Evolutionary conservation across 2,888 invertebrate species (phyloP).

Genomic region (Polyommatus icarus): DNA sequence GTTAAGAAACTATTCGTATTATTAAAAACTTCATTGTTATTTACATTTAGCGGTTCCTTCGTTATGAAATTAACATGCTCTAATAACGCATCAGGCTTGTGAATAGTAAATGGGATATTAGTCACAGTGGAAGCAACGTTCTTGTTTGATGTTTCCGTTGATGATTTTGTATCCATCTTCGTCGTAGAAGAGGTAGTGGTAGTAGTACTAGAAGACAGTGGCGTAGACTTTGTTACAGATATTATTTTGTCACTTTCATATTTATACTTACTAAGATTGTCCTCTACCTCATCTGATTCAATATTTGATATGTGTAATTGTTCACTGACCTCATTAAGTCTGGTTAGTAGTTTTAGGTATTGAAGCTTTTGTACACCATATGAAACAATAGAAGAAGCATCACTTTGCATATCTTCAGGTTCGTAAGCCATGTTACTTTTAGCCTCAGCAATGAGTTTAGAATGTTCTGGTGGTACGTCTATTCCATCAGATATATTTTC

Average conservation of each 20-base stretch:
- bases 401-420: slow-evolving; percentile 69
- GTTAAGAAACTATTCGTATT: slow-evolving; percentile 46
- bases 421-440: slow-evolving; percentile 60
- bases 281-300: slow-evolving; percentile 54
- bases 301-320: slow-evolving; percentile 65
- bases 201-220: background rate
- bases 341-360: slow-evolving; percentile 62
- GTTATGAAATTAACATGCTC: slow-evolving; percentile 58
- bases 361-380: slow-evolving; percentile 71
- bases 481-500: slow-evolving; percentile 42
- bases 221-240: slow-evolving; percentile 39
- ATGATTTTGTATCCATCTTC: slow-evolving; percentile 39
- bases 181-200: slow-evolving; percentile 37
- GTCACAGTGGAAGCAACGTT: slow-evolving; percentile 40
- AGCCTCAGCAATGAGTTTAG: slow-evolving; percentile 46
- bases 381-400: slow-evolving; percentile 65
- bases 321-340: slow-evolving; percentile 64
- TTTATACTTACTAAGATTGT: slow-evolving; percentile 57
- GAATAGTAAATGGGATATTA: slow-evolving; percentile 50
- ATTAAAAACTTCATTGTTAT: slow-evolving; percentile 53
- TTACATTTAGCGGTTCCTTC: slow-evolving; percentile 50
- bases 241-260: slow-evolving; percentile 55
- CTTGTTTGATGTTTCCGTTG: slow-evolving; percentile 42
- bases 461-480: slow-evolving; percentile 46
- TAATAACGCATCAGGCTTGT: slow-evolving; percentile 50